Base-by-base conservation (phyloP, 2,113 vertebrate species). In the Saccopteryx leptura region DNA sequence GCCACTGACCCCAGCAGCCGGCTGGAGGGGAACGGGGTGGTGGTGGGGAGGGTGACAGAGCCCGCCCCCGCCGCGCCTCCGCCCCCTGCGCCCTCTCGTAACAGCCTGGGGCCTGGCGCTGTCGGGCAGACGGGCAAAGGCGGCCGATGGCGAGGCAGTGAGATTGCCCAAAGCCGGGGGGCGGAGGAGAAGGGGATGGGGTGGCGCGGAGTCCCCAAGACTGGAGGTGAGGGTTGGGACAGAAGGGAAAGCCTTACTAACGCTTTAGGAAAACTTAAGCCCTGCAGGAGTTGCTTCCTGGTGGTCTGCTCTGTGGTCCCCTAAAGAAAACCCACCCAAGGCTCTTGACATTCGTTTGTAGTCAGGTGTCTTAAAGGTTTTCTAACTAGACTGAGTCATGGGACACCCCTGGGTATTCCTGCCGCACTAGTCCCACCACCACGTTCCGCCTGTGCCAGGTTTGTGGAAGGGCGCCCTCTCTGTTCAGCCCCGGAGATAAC, bases 21-120 rank as follows among this genome's bases (percentile, higher is more conserved):
- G 88, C 78, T 14, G 69, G 33, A 50, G 78, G 89, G 39, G 68
- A 63, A 60, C 33, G 17, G 81, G 61, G 79, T 4, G 31, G 33
- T 39, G 18, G 56, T 39, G 61, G 12, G 48, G 69, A 88, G 81
- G 75, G 69, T 21, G 33, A 17, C 88, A 84, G 88, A 85, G 90
- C 90, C 97, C 88, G 95, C 96, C 97, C 80, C 96, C 60, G 91
- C 92, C 78, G 56, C 87, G 95, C 95, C 96, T 96, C 97, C 97
- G 50, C 92, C 89, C 75, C 66, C 68, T 52, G 31, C 87, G 58
- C 82, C 68, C 63, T 60, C 68, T 24, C 1, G n/a, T 18, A 28
- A 58, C 24, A 5, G 18, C 81, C 50, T 1, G 2, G 58, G 78
- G 56, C 71, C 90, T 14, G 75, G 46, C 4, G 83, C 90, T 65